Evolutionary conservation across 2,797 vertebrate genomes (phyloP).

Genomic region (Melopsittacus undulatus): DNA sequence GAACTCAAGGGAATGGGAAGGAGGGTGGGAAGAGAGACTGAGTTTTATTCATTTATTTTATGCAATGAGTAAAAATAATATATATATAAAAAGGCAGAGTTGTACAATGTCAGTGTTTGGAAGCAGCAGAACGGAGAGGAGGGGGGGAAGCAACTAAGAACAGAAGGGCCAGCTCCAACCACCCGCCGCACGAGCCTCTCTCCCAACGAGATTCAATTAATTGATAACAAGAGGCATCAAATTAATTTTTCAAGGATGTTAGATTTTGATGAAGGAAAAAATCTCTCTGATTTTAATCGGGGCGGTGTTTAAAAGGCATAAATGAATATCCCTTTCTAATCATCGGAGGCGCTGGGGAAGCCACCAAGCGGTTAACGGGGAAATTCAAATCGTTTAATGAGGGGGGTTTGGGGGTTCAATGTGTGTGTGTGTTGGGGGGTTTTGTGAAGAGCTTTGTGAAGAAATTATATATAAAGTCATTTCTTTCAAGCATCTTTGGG

Average conservation of each 20-base stretch:
- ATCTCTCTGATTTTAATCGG: conserved; percentile 82
- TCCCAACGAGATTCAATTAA: conserved; percentile 99
- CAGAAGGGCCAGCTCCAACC: conserved; percentile 88
- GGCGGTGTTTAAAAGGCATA: conserved; percentile 78
- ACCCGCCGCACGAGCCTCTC: conserved; percentile 88
- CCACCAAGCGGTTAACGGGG: conserved; percentile 71
- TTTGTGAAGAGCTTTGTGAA: conserved; percentile 64
- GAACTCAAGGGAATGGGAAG: conserved; percentile 41
- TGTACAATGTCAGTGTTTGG: conserved; percentile 74
- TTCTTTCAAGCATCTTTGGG: conserved; percentile 31
- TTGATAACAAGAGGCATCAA: conserved; percentile 99
- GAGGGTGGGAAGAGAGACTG: not conserved
- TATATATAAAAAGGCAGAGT: conserved; percentile 33
- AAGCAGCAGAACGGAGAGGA: conserved; percentile 46
- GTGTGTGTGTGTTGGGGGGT: conserved; percentile 24
- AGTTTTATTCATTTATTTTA: conserved; percentile 70
- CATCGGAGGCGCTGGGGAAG: conserved; percentile 71
- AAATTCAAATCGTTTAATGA: conserved; percentile 75
- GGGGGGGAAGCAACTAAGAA: conserved; percentile 66
- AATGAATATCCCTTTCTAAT: conserved; percentile 81
- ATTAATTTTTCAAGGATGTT: conserved; percentile 99
- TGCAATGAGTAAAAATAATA: conserved; percentile 72
- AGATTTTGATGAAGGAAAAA: conserved; percentile 99
- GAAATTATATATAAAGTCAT: conserved; percentile 41
- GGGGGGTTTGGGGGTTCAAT: not conserved